Conservation (phyloP, 2,113 vertebrate species). For the Labrus mixtus region DNA sequence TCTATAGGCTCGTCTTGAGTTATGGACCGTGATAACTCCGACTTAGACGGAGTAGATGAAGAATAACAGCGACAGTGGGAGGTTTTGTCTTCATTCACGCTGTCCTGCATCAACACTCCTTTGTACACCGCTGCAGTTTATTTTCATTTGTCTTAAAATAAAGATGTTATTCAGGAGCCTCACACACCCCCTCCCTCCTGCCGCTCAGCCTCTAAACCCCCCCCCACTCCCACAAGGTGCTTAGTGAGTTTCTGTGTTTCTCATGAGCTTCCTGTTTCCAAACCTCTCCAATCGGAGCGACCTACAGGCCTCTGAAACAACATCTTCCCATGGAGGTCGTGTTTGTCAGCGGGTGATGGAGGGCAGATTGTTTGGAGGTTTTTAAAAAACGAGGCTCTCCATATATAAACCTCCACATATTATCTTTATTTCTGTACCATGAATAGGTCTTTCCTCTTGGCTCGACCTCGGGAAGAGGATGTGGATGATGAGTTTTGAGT, state of each 20-base stretch:
- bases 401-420: conserved; percentile 51
- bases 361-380: conserved; percentile 31
- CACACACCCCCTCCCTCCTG: not conserved
- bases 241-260: conserved; percentile 53
- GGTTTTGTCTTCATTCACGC: conserved; percentile 12
- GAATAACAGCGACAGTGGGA: not conserved
- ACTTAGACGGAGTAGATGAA: conserved; percentile 7
- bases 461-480: conserved; percentile 59
- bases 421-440: conserved; percentile 46
- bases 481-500: conserved; percentile 57
- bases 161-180: conserved; percentile 57
- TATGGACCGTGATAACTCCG: conserved; percentile 14
- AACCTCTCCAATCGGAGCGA: conserved; percentile 4
- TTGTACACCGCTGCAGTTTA: conserved; percentile 54
- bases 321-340: not conserved
- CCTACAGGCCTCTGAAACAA: conserved; percentile 1
- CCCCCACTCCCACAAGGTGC: conserved; percentile 68
- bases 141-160: conserved; percentile 72
- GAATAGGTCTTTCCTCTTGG: conserved; percentile 68
- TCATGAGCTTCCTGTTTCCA: conserved; percentile 59
- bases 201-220: conserved; percentile 14
- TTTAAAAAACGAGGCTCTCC: conserved; percentile 23
- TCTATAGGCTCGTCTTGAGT: conserved; percentile 17
- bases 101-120: conserved; percentile 32
- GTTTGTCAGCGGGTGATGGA: conserved; percentile 11